These are phyloP conservation scores for Galerucella nymphaeae DNA, from an alignment of 2,888 invertebrate genomes.

Conservation along the genomic window DNA sequence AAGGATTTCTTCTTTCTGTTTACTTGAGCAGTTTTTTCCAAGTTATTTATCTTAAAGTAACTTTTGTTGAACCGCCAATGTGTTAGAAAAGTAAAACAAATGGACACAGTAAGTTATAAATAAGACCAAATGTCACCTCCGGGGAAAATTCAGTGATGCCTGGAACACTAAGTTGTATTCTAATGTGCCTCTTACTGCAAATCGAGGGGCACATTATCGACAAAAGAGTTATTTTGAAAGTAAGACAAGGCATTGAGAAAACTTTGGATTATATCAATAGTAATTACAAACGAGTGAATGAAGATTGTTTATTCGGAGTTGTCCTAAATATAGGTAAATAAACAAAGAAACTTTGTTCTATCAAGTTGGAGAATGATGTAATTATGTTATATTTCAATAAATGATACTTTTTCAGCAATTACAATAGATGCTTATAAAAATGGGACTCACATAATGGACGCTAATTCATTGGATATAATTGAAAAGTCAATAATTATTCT, in stretches of 20 bases:
- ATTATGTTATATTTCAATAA: too few species aligned
- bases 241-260: constrained; percentile 48
- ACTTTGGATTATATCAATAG: constrained; percentile 49
- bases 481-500: constrained; percentile 42
- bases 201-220: constrained; percentile 35
- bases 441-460: constrained; percentile 49
- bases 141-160: constrained; percentile 17
- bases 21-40: too few species aligned
- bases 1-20: too few species aligned
- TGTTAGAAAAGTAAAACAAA: constrained; percentile 11
- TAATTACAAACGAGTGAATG: constrained; percentile 49
- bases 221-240: constrained; percentile 44
- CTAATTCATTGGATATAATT: constrained; percentile 39
- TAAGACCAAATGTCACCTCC: not conserved
- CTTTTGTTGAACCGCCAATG: constrained; percentile 17
- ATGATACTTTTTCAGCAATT: constrained; percentile 44
- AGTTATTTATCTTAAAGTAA: too few species aligned
- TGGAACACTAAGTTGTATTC: constrained; percentile 5
- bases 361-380: not conserved
- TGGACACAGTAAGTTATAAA: constrained; percentile 17
- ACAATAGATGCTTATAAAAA: constrained; percentile 47
- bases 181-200: constrained; percentile 1
- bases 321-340: constrained; percentile 50
- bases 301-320: constrained; percentile 54
- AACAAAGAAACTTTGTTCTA: not conserved